Percentiles rank a stretch among this genome's conserved stretches.
These are phyloP conservation scores for Ommatoiulus sabulosus DNA, from an alignment of 2,888 invertebrate species.

Conservation along the genomic window DNA sequence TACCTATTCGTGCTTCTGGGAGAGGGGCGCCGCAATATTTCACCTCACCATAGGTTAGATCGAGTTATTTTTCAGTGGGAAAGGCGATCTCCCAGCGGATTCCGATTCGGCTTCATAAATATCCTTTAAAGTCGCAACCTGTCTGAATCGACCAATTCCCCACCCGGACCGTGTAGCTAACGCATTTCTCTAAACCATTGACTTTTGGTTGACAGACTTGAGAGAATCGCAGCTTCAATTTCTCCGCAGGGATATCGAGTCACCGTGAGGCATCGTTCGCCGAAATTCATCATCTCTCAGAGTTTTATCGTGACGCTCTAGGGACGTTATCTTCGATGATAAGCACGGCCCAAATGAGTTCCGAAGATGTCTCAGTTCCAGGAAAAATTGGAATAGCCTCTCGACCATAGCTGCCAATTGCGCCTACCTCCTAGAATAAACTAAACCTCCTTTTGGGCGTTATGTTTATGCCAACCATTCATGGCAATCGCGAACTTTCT, in stretches of 20 bases:
- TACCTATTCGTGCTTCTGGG: too few species aligned
- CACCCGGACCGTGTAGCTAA: not conserved
- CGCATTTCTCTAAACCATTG: not conserved
- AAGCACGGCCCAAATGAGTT: not conserved
- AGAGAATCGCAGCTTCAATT: constrained; percentile 27
- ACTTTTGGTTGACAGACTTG: not conserved
- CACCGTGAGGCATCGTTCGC: not conserved
- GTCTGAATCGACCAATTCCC: constrained; percentile 19
- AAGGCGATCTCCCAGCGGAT: not conserved
- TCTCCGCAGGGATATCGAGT: not conserved
- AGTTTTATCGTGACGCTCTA: constrained; percentile 4
- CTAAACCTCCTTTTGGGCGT: too few species aligned
- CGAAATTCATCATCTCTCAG: constrained; percentile 2
- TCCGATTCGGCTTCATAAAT: not conserved
- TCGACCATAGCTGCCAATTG: too few species aligned
- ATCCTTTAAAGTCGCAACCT: constrained; percentile 4
- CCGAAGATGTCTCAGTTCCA: not conserved
- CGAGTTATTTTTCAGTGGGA: not conserved
- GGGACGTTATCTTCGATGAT: not conserved
- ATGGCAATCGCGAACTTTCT: too few species aligned
- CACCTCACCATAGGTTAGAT: not conserved
- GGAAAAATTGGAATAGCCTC: not conserved
- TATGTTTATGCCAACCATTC: too few species aligned
- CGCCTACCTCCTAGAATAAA: too few species aligned
- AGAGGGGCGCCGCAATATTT: not conserved